phyloP scores from a whole-genome alignment of 1,140 invertebrate species.

The Apis laboriosa region DNA sequence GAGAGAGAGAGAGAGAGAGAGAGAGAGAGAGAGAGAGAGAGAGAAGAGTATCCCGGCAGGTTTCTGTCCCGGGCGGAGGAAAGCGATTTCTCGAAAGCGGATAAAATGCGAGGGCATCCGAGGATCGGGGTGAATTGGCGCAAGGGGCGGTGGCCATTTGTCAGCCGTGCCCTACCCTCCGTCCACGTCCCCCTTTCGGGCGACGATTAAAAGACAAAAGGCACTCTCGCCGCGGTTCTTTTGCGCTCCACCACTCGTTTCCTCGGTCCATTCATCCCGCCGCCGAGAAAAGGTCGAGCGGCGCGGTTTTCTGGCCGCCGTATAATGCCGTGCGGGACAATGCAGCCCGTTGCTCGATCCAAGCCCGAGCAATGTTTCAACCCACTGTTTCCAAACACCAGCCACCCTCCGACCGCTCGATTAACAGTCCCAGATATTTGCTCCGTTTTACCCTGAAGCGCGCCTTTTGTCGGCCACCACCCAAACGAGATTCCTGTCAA shows the following conservation, averaged over 20 bases:
- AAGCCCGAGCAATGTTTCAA: constrained; percentile 66
- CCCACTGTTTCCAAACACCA: constrained; percentile 74
- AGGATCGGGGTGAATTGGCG: constrained; percentile 17
- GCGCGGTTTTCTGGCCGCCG: constrained; percentile 54
- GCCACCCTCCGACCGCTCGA: constrained; percentile 38
- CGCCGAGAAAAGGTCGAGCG: constrained; percentile 53
- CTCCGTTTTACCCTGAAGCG: neutral
- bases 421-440: constrained; percentile 68
- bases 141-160: constrained; percentile 42
- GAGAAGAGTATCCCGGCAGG: neutral
- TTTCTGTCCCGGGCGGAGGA: neutral
- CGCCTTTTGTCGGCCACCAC: constrained; percentile 61
- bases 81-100: constrained; percentile 30
- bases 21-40: too few species aligned
- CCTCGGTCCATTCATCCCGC: constrained; percentile 47
- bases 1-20: too few species aligned
- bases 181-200: constrained; percentile 44
- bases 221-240: constrained; percentile 53
- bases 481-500: too few species aligned
- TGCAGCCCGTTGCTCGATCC: constrained; percentile 54
- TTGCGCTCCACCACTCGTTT: neutral
- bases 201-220: constrained; percentile 73
- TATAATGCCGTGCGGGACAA: constrained; percentile 31
- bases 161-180: constrained; percentile 43
- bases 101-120: constrained; percentile 28